Evolutionary conservation across 2,888 invertebrate genomes (phyloP).

Genomic region (Hemaris fuciformis): DNA sequence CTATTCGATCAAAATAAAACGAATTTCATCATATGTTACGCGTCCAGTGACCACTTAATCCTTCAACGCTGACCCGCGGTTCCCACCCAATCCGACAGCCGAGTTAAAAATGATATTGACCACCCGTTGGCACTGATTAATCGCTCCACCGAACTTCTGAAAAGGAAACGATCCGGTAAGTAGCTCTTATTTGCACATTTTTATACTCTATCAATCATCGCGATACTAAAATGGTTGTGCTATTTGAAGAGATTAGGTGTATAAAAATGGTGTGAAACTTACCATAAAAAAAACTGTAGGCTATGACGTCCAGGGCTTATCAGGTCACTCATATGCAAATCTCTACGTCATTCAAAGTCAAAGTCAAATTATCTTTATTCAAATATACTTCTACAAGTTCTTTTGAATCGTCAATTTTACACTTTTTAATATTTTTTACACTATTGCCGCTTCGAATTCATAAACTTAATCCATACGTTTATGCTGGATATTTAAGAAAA

Average conservation of each 20-base stretch:
- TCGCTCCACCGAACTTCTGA: constrained; percentile 48
- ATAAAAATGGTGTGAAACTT: no score
- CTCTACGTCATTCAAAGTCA: no score
- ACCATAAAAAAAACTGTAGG: no score
- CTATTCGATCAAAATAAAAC: not conserved
- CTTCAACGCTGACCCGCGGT: constrained; percentile 48
- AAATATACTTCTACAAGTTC: no score
- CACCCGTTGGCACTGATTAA: constrained; percentile 65
- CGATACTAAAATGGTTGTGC: not conserved
- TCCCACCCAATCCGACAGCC: constrained; percentile 68
- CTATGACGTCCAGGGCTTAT: no score
- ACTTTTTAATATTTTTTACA: no score
- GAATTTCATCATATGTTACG: constrained; percentile 54
- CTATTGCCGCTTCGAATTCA: no score
- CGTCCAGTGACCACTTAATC: constrained; percentile 55
- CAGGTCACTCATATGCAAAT: no score
- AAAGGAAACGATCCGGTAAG: constrained; percentile 23
- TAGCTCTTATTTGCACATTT: constrained; percentile 34
- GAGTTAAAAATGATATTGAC: constrained; percentile 72
- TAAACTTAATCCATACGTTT: no score
- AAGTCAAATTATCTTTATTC: no score
- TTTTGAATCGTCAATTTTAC: no score
- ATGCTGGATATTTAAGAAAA: no score
- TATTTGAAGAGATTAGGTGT: not conserved
- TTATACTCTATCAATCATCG: constrained; percentile 29